Percentiles rank a stretch among this genome's conserved stretches.
phyloP scores from a whole-genome alignment of 2,113 vertebrate genomes.

The Cryptotis parvus region DNA sequence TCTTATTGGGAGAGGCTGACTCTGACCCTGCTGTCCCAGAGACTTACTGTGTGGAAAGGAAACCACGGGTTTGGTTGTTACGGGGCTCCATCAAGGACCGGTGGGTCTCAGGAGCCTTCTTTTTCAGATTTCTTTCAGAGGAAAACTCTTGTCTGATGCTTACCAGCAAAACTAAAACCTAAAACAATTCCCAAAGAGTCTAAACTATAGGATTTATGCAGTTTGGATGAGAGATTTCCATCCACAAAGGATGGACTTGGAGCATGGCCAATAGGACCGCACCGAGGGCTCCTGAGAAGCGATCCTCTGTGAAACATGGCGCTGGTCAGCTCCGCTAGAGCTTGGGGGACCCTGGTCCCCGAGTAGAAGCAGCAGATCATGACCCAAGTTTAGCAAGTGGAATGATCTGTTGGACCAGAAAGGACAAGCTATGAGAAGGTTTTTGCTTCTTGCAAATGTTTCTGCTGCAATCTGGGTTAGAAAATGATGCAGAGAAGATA shows the following conservation, averaged over 20 bases:
- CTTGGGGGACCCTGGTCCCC: neutral
- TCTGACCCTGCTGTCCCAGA: too few relatives aligned
- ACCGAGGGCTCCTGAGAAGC: neutral
- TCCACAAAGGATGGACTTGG: neutral
- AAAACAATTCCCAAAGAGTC: neutral
- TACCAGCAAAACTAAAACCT: neutral
- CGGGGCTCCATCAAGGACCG: neutral
- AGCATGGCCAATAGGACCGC: too few relatives aligned
- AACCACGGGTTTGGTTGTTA: neutral
- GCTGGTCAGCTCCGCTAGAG: neutral
- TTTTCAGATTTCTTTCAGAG: neutral
- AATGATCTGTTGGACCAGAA: slow-evolving; percentile 73
- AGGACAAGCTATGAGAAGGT: slow-evolving; percentile 72
- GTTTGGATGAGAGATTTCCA: neutral
- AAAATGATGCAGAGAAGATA: slow-evolving; percentile 83
- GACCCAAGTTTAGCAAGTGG: slow-evolving; percentile 71
- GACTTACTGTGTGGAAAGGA: neutral
- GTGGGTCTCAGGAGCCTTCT: neutral
- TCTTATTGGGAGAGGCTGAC: neutral
- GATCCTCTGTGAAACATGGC: neutral
- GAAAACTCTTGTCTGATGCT: neutral
- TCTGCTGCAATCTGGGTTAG: slow-evolving; percentile 78
- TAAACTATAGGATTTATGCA: neutral
- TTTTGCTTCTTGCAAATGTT: slow-evolving; percentile 83
- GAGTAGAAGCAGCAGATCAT: slow-evolving; percentile 53